Conservation (phyloP, 2,888 invertebrate genomes). For the Chironomus riparius region DNA sequence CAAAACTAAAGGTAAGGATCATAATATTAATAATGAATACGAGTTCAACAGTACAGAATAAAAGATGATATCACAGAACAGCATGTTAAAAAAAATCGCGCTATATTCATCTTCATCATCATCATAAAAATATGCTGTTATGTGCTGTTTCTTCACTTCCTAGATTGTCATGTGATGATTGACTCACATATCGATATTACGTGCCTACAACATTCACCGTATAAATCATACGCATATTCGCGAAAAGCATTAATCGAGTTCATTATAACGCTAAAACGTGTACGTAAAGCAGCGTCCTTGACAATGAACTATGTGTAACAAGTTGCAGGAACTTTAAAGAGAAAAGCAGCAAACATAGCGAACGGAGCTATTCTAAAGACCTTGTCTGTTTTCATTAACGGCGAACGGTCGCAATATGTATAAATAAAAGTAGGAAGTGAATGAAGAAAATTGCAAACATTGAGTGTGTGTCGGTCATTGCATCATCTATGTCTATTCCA, state of each 20-base stretch:
- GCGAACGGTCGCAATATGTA: neutral
- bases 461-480: too few species aligned
- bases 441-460: neutral
- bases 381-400: slow-evolving; percentile 20
- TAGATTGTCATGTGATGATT: neutral
- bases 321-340: slow-evolving; percentile 11
- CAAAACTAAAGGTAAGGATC: too few species aligned
- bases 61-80: too few species aligned
- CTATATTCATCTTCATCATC: too few species aligned
- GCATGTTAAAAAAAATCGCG: too few species aligned
- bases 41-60: too few species aligned
- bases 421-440: slow-evolving; percentile 14
- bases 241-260: neutral
- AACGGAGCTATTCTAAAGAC: neutral
- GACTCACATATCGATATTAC: neutral
- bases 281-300: slow-evolving; percentile 3
- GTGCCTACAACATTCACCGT: neutral
- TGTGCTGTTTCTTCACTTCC: too few species aligned
- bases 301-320: slow-evolving; percentile 15
- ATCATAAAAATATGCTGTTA: too few species aligned
- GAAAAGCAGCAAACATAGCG: neutral
- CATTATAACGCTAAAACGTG: neutral
- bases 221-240: neutral
- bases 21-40: too few species aligned
- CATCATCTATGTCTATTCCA: too few species aligned